Percentiles rank a stretch among this genome's conserved stretches.
Evolutionary conservation across 2,888 invertebrate genomes (phyloP).

Genomic region (Timema podura): DNA sequence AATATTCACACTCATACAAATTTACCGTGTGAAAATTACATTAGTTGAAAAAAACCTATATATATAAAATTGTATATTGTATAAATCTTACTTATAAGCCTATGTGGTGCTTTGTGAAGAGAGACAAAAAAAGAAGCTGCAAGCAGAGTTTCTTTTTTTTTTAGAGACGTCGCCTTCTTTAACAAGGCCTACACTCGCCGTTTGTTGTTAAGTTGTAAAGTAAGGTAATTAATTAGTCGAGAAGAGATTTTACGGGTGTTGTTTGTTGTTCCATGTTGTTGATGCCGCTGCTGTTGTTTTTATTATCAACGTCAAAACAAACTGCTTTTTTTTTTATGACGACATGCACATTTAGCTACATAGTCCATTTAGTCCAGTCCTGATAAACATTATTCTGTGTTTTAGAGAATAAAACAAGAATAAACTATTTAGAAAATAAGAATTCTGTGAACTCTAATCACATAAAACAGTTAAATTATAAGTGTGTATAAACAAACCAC

Average conservation of each 20-base stretch:
- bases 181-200: conserved; percentile 25
- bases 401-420: too few relatives aligned
- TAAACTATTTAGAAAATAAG: too few relatives aligned
- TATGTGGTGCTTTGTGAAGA: conserved; percentile 2
- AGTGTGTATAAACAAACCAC: too few relatives aligned
- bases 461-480: too few relatives aligned
- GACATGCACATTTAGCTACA: conserved; percentile 22
- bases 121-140: not conserved
- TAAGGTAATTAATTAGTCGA: conserved; percentile 15
- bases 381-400: conserved; percentile 15
- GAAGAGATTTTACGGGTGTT: conserved; percentile 28
- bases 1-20: conserved; percentile 12
- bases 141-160: not conserved
- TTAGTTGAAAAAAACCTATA: not conserved
- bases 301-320: not conserved
- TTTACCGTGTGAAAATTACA: not conserved
- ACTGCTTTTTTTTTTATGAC: not conserved
- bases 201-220: conserved; percentile 10
- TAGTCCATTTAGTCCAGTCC: conserved; percentile 19
- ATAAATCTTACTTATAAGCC: conserved; percentile 2
- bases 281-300: conserved; percentile 25
- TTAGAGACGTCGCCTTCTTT: not conserved
- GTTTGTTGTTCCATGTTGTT: conserved; percentile 22
- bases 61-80: conserved; percentile 13
- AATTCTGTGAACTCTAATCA: too few relatives aligned